phyloP scores from a whole-genome alignment of 2,888 invertebrate species.

The Meloe dianella region DNA sequence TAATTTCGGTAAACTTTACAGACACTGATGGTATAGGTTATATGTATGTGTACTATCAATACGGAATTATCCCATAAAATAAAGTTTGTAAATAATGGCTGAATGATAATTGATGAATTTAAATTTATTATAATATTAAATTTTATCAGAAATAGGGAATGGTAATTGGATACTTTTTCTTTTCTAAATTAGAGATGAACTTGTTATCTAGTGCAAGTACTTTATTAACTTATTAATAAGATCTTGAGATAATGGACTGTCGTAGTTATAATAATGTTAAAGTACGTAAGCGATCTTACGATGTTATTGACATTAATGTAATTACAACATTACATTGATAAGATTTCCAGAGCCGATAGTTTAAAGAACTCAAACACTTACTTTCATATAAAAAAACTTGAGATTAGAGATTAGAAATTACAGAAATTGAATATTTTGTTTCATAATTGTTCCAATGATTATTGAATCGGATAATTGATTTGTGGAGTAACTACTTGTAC shows the following conservation, averaged over 20 bases:
- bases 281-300: slow-evolving; percentile 37
- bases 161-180: slow-evolving; percentile 29
- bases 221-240: slow-evolving; percentile 44
- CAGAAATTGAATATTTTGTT: background rate
- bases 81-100: background rate
- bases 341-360: slow-evolving; percentile 11
- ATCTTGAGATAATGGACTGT: slow-evolving; percentile 34
- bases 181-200: slow-evolving; percentile 39
- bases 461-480: background rate
- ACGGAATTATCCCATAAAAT: background rate
- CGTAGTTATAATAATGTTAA: slow-evolving; percentile 35
- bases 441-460: background rate
- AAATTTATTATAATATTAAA: too few relatives aligned
- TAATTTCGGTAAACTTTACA: background rate
- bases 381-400: too few relatives aligned
- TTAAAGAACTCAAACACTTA: background rate
- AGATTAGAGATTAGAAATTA: too few relatives aligned
- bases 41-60: background rate
- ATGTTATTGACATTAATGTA: slow-evolving; percentile 32
- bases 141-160: slow-evolving; percentile 31
- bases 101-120: too few relatives aligned
- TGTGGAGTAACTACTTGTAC: background rate
- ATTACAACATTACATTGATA: slow-evolving; percentile 28
- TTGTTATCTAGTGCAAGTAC: slow-evolving; percentile 45
- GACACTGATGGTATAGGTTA: background rate